Evolutionary conservation across 2,113 vertebrate species (phyloP).

Genomic region (Paramisgurnus dabryanus): DNA sequence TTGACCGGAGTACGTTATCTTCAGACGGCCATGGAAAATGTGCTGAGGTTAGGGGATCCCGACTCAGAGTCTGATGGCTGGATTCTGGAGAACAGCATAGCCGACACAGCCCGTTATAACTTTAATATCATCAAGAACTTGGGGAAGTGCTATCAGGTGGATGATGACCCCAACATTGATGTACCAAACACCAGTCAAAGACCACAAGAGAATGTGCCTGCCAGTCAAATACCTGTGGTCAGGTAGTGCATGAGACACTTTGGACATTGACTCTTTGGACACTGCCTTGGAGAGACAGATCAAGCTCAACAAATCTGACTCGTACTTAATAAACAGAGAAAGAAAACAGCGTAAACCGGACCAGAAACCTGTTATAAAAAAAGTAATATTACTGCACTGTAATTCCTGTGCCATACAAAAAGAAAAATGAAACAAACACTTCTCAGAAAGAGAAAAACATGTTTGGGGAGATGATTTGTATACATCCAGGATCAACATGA

Average conservation of each 20-base stretch:
- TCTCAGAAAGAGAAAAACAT: not conserved
- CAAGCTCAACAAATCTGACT: not conserved
- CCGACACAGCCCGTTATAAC: constrained; percentile 83
- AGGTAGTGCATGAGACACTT: constrained; percentile 32
- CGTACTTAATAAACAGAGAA: constrained; percentile 9
- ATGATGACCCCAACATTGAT: constrained; percentile 79
- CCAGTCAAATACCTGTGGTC: constrained; percentile 57
- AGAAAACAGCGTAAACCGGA: not conserved
- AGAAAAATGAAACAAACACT: not conserved
- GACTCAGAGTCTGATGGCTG: constrained; percentile 84
- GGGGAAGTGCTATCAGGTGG: constrained; percentile 83
- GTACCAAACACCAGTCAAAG: constrained; percentile 64
- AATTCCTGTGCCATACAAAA: constrained; percentile 46
- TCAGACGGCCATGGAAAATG: constrained; percentile 87
- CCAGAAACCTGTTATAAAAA: too few relatives aligned
- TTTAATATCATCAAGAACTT: constrained; percentile 84
- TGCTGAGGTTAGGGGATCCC: constrained; percentile 77
- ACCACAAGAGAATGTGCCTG: constrained; percentile 63
- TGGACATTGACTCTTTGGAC: not conserved
- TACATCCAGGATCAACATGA: not conserved
- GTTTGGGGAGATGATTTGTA: not conserved
- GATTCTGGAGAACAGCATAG: constrained; percentile 84
- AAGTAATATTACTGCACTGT: not conserved
- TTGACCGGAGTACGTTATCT: constrained; percentile 86
- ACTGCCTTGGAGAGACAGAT: constrained; percentile 5